These are phyloP conservation scores for Scrobipalpa costella DNA, from an alignment of 2,888 invertebrate species.

Conservation along the genomic window DNA sequence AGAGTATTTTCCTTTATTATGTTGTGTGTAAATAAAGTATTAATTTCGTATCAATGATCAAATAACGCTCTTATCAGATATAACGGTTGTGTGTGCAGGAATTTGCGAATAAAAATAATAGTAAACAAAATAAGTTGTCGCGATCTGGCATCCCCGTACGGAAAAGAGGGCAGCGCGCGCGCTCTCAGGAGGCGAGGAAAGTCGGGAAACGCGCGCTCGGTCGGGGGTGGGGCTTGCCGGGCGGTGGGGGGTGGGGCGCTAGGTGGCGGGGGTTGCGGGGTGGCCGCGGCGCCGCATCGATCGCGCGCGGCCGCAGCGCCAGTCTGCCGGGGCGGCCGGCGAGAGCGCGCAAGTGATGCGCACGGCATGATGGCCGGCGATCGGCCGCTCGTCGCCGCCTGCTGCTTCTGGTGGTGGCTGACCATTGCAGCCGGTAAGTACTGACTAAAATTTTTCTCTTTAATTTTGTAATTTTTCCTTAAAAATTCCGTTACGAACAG, in stretches of 20 bases:
- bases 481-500: slow-evolving; percentile 48
- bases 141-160: slow-evolving; percentile 33
- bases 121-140: background rate
- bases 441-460: slow-evolving; percentile 31
- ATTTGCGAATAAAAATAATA: background rate
- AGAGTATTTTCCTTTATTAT: background rate
- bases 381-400: slow-evolving; percentile 80
- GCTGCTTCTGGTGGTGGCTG: slow-evolving; percentile 80
- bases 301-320: slow-evolving; percentile 55
- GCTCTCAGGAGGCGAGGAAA: slow-evolving; percentile 72
- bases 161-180: slow-evolving; percentile 81
- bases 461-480: background rate
- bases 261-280: slow-evolving; percentile 51
- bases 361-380: slow-evolving; percentile 80
- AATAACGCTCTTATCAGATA: background rate
- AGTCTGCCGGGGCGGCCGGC: slow-evolving; percentile 81
- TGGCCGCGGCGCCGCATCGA: slow-evolving; percentile 62
- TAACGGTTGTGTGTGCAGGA: background rate
- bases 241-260: slow-evolving; percentile 50
- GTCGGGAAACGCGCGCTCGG: slow-evolving; percentile 73
- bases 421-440: slow-evolving; percentile 78
- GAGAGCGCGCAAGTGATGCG: slow-evolving; percentile 79
- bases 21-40: background rate
- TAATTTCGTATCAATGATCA: slow-evolving; percentile 6
- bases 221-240: slow-evolving; percentile 56